A percentile compares a stretch with the other conserved stretches of the same genome.
Evolutionary conservation across 2,113 vertebrate species (phyloP).

Genomic region (Tupaia tana): DNA sequence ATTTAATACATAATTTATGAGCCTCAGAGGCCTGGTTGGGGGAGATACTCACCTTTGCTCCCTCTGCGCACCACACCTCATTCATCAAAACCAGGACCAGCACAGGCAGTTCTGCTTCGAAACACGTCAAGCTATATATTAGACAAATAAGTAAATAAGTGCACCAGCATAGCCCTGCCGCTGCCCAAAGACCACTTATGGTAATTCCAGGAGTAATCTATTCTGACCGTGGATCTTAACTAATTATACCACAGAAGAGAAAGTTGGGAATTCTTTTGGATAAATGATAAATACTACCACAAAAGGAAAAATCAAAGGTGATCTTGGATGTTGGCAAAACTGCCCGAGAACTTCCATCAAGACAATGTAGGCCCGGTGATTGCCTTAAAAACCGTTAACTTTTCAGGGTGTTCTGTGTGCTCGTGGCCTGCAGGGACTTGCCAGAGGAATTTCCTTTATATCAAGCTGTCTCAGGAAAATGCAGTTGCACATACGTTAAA

Average conservation of each 20-base stretch:
- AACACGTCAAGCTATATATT: neutral
- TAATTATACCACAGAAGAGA: constrained; percentile 22
- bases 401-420: neutral
- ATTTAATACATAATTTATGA: constrained; percentile 78
- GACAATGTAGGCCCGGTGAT: neutral
- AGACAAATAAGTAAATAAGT: neutral
- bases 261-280: neutral
- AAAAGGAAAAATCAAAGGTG: neutral
- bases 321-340: neutral
- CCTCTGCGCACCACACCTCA: constrained; percentile 42
- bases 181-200: neutral
- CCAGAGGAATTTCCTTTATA: neutral
- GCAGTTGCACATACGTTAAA: neutral
- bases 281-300: neutral
- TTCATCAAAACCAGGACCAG: constrained; percentile 68
- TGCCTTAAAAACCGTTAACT: neutral
- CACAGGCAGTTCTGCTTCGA: neutral
- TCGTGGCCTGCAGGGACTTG: neutral
- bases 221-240: neutral
- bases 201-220: constrained; percentile 41
- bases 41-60: constrained; percentile 71
- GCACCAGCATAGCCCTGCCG: neutral
- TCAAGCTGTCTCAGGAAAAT: constrained; percentile 16
- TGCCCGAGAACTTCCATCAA: neutral
- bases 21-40: constrained; percentile 57